These are phyloP conservation scores for Alouatta palliata DNA, from an alignment of 2,113 vertebrate species.

Conservation along the genomic window DNA sequence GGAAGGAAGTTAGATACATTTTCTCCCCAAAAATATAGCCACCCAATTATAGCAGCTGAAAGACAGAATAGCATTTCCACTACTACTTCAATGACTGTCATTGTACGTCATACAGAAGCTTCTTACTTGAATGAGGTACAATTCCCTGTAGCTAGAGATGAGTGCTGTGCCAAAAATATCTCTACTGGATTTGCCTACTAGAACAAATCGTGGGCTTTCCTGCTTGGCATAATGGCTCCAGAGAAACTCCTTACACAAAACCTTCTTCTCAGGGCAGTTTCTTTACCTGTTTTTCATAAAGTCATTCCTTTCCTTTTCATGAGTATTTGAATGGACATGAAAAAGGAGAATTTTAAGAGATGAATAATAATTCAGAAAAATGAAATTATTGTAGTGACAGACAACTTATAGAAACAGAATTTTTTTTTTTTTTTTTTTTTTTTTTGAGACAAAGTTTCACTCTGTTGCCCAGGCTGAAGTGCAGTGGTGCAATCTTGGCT, in stretches of 20 bases:
- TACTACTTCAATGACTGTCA: constrained; percentile 67
- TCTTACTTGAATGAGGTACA: constrained; percentile 71
- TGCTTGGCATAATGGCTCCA: neutral
- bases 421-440: too few species aligned
- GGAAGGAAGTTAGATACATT: constrained; percentile 69
- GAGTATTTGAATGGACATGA: neutral
- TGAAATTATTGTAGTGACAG: neutral
- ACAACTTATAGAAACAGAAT: neutral
- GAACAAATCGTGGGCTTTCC: constrained; percentile 14
- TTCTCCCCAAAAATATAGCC: constrained; percentile 64
- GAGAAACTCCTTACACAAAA: neutral
- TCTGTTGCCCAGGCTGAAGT: too few species aligned
- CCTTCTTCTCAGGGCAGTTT: neutral
- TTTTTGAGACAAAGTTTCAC: too few species aligned
- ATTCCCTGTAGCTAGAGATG: constrained; percentile 48
- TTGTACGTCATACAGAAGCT: constrained; percentile 63
- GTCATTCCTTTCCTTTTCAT: neutral
- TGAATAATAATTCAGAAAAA: neutral
- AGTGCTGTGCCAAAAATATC: constrained; percentile 49
- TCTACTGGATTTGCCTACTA: constrained; percentile 5
- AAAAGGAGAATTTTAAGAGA: neutral
- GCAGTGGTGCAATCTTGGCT: too few species aligned
- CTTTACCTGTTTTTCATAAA: neutral
- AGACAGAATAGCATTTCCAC: constrained; percentile 70
- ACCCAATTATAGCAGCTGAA: constrained; percentile 68